Evolutionary conservation across 2,113 vertebrate genomes (phyloP).

Genomic region (Leptocoma aspasia): DNA sequence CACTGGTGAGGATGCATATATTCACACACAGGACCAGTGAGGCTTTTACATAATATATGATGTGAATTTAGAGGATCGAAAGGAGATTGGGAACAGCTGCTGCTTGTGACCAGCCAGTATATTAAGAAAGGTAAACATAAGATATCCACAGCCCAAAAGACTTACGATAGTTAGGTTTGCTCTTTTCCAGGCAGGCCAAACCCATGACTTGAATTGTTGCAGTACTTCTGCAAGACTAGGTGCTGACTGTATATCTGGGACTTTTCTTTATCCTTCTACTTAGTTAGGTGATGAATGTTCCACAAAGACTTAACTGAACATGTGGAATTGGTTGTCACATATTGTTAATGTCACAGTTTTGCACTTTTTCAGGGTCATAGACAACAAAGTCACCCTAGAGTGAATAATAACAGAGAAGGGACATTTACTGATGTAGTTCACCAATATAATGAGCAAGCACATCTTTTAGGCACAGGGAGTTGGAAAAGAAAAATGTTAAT

Average conservation of each 20-base stretch:
- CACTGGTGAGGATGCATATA: slow-evolving; percentile 18
- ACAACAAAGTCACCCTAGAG: background rate
- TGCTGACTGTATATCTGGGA: background rate
- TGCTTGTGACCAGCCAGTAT: slow-evolving; percentile 72
- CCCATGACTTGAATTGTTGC: background rate
- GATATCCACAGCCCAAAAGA: background rate
- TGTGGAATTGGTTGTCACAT: background rate
- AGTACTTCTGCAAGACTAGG: background rate
- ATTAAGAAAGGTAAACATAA: slow-evolving; percentile 66
- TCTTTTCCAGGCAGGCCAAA: background rate
- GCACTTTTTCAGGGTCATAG: background rate
- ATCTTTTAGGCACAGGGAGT: background rate
- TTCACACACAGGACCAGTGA: slow-evolving; percentile 73
- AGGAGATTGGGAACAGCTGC: slow-evolving; percentile 67
- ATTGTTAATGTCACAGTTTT: background rate
- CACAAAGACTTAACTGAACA: background rate
- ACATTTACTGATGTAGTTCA: background rate
- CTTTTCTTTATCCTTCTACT: background rate
- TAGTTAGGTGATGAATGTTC: background rate
- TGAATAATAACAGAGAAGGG: background rate
- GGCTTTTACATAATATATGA: slow-evolving; percentile 69
- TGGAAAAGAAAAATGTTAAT: background rate
- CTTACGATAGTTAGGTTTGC: background rate
- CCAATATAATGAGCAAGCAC: background rate
- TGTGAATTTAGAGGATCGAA: slow-evolving; percentile 70